Percentiles rank a stretch among this genome's conserved stretches.
Evolutionary conservation across 2,888 invertebrate genomes (phyloP).

Genomic region (Pecten maximus): DNA sequence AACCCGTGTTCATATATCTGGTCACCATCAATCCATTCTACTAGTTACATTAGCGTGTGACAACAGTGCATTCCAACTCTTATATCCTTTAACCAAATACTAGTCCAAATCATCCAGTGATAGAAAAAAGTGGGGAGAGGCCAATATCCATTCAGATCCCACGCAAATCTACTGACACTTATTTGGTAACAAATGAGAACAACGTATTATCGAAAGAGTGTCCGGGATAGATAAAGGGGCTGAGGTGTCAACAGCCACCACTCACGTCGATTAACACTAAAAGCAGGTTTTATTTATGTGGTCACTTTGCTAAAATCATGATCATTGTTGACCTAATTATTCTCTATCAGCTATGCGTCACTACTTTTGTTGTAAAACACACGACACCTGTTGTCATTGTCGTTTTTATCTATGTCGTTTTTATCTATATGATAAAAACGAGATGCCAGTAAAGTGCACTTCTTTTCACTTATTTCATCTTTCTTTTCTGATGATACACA

Average conservation of each 20-base stretch:
- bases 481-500: too few relatives aligned
- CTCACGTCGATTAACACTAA: background rate
- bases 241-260: background rate
- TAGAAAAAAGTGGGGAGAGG: background rate
- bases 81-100: background rate
- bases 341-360: background rate
- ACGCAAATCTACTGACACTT: background rate
- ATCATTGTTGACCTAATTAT: background rate
- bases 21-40: background rate
- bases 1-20: background rate
- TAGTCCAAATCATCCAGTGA: background rate
- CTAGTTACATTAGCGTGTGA: background rate
- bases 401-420: too few relatives aligned
- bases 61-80: background rate
- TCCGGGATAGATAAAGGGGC: background rate
- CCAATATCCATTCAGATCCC: background rate
- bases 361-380: background rate
- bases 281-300: background rate
- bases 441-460: too few relatives aligned
- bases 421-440: too few relatives aligned
- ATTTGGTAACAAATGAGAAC: background rate
- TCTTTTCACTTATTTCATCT: too few relatives aligned
- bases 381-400: too few relatives aligned
- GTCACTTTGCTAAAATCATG: background rate
- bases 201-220: background rate